Evolutionary conservation across 2,888 invertebrate species (phyloP).

Genomic region (Heteromurus nitidus): DNA sequence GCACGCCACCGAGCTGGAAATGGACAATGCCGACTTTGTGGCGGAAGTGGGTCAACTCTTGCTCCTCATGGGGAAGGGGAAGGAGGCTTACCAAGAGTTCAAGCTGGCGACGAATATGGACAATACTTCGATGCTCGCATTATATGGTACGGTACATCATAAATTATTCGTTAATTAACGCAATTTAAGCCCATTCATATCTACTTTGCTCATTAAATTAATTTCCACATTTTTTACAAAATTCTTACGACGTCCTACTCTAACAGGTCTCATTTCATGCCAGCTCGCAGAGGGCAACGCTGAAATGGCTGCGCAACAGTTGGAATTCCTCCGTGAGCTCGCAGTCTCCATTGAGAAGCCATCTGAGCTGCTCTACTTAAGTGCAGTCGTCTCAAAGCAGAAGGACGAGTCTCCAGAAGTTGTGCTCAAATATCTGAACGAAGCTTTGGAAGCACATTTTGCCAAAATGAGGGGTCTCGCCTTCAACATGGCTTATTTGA

Average conservation of each 20-base stretch:
- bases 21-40: constrained; percentile 83
- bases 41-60: constrained; percentile 90
- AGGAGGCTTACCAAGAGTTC: constrained; percentile 87
- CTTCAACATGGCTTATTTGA: constrained; percentile 85
- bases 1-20: constrained; percentile 84
- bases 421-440: constrained; percentile 75
- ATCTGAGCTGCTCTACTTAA: constrained; percentile 83
- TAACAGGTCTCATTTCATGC: constrained; percentile 86
- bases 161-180: not conserved
- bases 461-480: constrained; percentile 78
- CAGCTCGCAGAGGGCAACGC: constrained; percentile 84
- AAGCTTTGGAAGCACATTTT: constrained; percentile 80
- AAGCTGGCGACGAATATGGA: constrained; percentile 89
- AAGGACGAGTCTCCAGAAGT: constrained; percentile 64
- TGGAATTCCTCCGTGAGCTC: constrained; percentile 89
- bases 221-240: constrained; percentile 74
- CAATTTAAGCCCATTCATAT: constrained; percentile 23
- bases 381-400: constrained; percentile 79
- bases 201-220: constrained; percentile 8
- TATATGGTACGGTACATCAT: constrained; percentile 75
- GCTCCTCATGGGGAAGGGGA: constrained; percentile 83
- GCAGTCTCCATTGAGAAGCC: constrained; percentile 82
- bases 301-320: constrained; percentile 87
- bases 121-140: constrained; percentile 86
- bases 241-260: not conserved